Conservation (phyloP, 1,140 invertebrate genomes). For the Leptonema lineaticorne region DNA sequence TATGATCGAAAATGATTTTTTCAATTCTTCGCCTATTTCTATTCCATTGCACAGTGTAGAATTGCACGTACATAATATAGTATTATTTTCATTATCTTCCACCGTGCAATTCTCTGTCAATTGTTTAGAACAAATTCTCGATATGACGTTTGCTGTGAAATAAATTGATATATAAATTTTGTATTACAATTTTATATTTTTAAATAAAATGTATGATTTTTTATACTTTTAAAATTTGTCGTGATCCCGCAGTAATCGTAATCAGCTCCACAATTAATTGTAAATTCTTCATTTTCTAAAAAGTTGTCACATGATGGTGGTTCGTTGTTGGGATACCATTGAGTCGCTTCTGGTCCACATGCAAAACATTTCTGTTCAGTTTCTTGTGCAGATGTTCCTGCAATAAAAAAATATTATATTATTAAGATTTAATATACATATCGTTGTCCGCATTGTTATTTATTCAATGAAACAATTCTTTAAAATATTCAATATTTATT, state of each 20-base stretch:
- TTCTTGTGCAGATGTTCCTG: conserved; percentile 24
- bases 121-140: conserved; percentile 51
- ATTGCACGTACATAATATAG: conserved; percentile 52
- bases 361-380: conserved; percentile 31
- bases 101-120: conserved; percentile 53
- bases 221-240: conserved; percentile 34
- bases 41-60: conserved; percentile 54
- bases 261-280: conserved; percentile 46
- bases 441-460: too few relatives aligned
- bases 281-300: conserved; percentile 20
- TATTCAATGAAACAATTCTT: too few relatives aligned
- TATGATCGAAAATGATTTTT: neutral
- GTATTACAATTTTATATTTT: neutral
- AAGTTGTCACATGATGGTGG: conserved; percentile 27
- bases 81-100: conserved; percentile 47
- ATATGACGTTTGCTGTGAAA: conserved; percentile 49
- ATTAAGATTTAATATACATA: neutral
- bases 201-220: neutral
- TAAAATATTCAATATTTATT: too few relatives aligned
- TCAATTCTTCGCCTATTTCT: neutral
- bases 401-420: conserved; percentile 20
- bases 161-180: conserved; percentile 25
- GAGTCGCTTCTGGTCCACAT: conserved; percentile 33
- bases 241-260: conserved; percentile 49
- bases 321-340: conserved; percentile 9